Evolutionary conservation across 2,113 vertebrate species (phyloP), one percentile per base, ranked within the genome.

Genomic region (Entelurus aequoreus): DNA sequence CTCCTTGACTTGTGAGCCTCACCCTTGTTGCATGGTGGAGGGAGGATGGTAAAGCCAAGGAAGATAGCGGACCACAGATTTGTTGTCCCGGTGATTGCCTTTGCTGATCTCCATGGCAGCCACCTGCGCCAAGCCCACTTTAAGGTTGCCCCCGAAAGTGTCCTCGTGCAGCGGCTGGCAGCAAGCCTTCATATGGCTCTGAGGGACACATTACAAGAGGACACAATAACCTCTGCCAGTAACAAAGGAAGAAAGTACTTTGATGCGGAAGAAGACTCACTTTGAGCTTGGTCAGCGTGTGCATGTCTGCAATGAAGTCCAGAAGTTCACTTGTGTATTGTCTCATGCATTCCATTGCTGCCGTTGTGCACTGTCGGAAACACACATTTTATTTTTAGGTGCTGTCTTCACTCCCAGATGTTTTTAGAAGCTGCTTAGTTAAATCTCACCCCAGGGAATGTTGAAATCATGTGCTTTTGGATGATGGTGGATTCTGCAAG

Each of bases 121-220:
- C 15, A 99, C 92, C 83, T 99, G 97, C 62, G 96, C 93, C 83
- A 99, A 88, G 40, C 97, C 97, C 60, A 98, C 97, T 88, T 99
- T 99, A 75, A 99, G 92, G 78, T 99, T 98, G 42, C 97, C 97
- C 8, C 97, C 97, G 49, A 99, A 99, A 0, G 97, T 99, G 68
- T 99, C 97, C 82, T 99, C 97, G 11, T 99, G 96, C 69, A 99
- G 84, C 5, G 96, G 96, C 81, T 98, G 96, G 75, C 95, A 97
- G 75, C 96, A 98, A 4, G 95, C 94, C 90, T 99, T 99, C 97
- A 99, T 99, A 84, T 99, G 96, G 86, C 92, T 95, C 97, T 99
- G 75, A 38, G 83, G 15, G 75, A 68, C 38, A 62, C 8, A 75
- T 68, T 40, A 19, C 59, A 61, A 46, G 15, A 46, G 37, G 48